Evolutionary conservation across 2,113 vertebrate species (phyloP).

Genomic region (Dasyurus viverrinus): DNA sequence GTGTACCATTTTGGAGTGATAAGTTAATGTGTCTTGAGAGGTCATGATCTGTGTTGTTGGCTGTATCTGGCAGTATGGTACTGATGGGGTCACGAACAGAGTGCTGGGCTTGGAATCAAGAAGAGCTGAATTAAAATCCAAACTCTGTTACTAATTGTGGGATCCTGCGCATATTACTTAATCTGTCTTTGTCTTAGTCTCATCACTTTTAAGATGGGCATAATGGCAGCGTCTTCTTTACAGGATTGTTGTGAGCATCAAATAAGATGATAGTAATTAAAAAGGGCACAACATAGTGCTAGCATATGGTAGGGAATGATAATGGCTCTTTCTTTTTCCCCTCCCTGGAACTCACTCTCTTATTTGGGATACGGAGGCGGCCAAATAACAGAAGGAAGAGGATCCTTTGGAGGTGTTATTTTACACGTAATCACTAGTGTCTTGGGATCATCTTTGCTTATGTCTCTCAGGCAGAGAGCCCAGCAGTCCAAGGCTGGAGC

Average conservation of each 20-base stretch:
- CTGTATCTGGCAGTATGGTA: neutral
- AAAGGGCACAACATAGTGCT: neutral
- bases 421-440: neutral
- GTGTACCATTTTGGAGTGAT: neutral
- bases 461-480: neutral
- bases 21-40: neutral
- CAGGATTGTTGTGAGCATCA: neutral
- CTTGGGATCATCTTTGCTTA: neutral
- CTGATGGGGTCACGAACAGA: neutral
- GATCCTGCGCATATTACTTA: neutral
- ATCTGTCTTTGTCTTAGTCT: neutral
- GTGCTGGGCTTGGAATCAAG: neutral
- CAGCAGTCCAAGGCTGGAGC: neutral
- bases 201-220: neutral
- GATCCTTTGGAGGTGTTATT: neutral
- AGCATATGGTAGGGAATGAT: neutral
- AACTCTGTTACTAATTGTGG: neutral
- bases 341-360: neutral
- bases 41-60: neutral
- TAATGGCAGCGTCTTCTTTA: neutral
- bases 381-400: neutral
- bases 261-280: neutral
- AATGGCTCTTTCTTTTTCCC: neutral
- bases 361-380: slow-evolving; percentile 2
- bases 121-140: neutral